Base-by-base conservation (phyloP, 1,140 invertebrate genomes). In the Monomorium pharaonis region DNA sequence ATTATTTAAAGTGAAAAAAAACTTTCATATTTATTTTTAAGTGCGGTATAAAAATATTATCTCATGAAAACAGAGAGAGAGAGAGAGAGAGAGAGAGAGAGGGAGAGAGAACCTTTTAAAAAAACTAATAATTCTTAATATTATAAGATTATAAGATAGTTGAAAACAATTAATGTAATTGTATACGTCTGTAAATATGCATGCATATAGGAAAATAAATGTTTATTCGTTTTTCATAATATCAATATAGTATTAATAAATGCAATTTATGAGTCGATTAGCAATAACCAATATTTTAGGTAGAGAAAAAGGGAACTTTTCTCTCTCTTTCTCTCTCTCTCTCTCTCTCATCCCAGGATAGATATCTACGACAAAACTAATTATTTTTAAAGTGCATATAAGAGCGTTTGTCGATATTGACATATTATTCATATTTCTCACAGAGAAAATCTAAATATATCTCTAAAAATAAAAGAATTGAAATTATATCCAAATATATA, bases 321-420 rank as follows among this genome's bases (percentile, higher is more conserved):
- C 14, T 62, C 63, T 21, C 33, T 21, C 33, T 65, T 9, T 65
- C 30, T 30, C 27, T 42, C 63, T 14, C 63, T 37, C 33, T 65
- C 10, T 65, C n/a, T 65, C 63, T 42, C 5, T 54, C 24, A 60
- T 60, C 10, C 24, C 16, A n/a, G 33, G 1, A 44, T 16, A 30
- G 4, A 47, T 1, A 60, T 27, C 0, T 56, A 12, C 37, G 16
- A 16, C 2, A 76, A 42, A 75, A 75, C 5, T n/a, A 21, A 42
- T 58, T 16, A 21, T 47, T 76, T 76, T 60, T 62, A n/a, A 27
- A 76, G 24, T 60, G 16, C 58, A 58, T 58, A 42, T 42, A 37
- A 24, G 1, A 74, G n/a, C 37, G 0, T 72, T 70, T n/a, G 67
- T 74, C 49, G 21, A 74, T 58, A 75, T 75, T 42, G 72, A 58